A percentile compares a stretch with the other conserved stretches of the same genome.
These are phyloP conservation scores for Forbesichthys papilliferus DNA, from an alignment of 2,113 vertebrate species.

Conservation along the genomic window DNA sequence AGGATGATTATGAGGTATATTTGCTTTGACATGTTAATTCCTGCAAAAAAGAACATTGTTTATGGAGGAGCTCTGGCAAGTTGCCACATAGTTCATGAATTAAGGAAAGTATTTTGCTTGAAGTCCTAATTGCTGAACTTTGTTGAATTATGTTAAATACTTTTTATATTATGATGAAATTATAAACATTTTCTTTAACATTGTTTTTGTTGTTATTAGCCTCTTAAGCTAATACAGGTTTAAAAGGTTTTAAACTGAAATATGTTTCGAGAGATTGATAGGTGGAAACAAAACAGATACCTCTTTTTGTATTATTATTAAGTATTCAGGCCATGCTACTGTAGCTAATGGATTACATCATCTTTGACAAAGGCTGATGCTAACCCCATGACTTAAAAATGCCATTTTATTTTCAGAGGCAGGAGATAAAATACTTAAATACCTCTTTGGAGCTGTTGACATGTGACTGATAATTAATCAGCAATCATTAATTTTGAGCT, in stretches of 20 bases:
- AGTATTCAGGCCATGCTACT: slow-evolving; percentile 58
- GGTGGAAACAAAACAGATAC: slow-evolving; percentile 46
- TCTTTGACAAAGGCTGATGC: slow-evolving; percentile 59
- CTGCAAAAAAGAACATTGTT: slow-evolving; percentile 49
- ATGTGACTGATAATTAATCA: slow-evolving; percentile 49
- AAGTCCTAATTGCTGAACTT: neutral
- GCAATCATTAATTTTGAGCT: slow-evolving; percentile 27
- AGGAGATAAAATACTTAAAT: slow-evolving; percentile 64
- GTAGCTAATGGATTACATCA: slow-evolving; percentile 74
- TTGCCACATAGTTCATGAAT: slow-evolving; percentile 19
- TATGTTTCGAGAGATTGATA: slow-evolving; percentile 27
- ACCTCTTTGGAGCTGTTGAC: slow-evolving; percentile 56
- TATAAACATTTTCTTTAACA: too few relatives aligned
- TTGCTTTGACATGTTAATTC: slow-evolving; percentile 64
- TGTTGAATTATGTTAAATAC: neutral
- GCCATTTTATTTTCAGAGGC: slow-evolving; percentile 76
- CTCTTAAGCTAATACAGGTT: slow-evolving; percentile 3
- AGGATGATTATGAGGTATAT: slow-evolving; percentile 54
- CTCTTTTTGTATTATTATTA: slow-evolving; percentile 38
- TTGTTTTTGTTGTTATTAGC: too few relatives aligned
- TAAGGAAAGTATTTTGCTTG: neutral
- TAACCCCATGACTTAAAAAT: slow-evolving; percentile 66
- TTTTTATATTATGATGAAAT: too few relatives aligned
- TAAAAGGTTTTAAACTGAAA: slow-evolving; percentile 47
- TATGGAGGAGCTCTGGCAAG: slow-evolving; percentile 43